Base-by-base conservation (phyloP, 2,888 invertebrate species). In the Taphrorychus bicolor region DNA sequence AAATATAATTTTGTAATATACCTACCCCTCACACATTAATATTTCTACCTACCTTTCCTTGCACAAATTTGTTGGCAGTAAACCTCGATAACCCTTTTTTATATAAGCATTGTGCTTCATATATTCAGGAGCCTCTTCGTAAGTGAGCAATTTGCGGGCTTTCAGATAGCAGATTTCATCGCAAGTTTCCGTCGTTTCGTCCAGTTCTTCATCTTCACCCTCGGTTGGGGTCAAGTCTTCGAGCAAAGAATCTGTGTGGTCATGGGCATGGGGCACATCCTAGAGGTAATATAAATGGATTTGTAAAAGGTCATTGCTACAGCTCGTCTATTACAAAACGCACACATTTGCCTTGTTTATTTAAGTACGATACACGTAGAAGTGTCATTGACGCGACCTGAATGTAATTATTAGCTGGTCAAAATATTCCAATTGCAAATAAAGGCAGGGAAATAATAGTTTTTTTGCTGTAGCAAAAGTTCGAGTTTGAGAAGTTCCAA, bases 41-140 rank as follows among this genome's bases (percentile, higher is more conserved):
- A n/a, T n/a, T n/a, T n/a, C n/a, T n/a, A 42, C 9, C 1, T 56
- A 94, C 94, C 94, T 97, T 85, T 94, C 93, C 81, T 95, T 84
- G 79, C 95, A 95, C 74, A 94, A 84, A 80, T 88, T 89, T n/a
- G 92, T 91, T 4, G 91, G 90, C 59, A 96, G 85, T 73, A 91
- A 87, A 75, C 92, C 91, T 76, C 96, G 87, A 81, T 97, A 97
- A 9, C 97, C 97, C 73, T 88, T 87, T 69, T 89, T 86, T 73
- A 97, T 95, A 79, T 86, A 96, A 2, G 92, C 92, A 83, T 97
- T 97, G 77, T 93, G 93, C 81, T 92, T 90, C 64, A 96, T 85
- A 82, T 93, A 94, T 64, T 86, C 87, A 3, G 96, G 95, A 53
- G 95, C 94, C 71, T 86, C 85, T 59, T 85, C 82, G 71, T 79